These are phyloP conservation scores for Hypomesus transpacificus DNA, from an alignment of 2,113 vertebrate genomes.

Conservation along the genomic window DNA sequence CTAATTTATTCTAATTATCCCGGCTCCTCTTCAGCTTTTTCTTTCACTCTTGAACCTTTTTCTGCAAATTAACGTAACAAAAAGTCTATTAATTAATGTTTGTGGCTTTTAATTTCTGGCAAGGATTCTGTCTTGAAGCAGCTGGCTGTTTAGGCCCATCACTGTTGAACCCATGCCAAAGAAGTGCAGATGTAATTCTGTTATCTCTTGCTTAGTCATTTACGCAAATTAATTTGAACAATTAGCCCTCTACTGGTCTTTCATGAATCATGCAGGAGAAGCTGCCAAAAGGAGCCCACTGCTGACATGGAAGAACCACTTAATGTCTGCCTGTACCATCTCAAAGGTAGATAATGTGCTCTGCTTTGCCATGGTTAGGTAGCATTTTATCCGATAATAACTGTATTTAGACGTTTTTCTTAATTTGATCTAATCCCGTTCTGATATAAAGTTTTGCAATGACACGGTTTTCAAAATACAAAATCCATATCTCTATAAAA, in stretches of 20 bases:
- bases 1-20: constrained; percentile 94
- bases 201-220: constrained; percentile 98
- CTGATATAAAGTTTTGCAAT: constrained; percentile 13
- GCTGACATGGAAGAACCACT: constrained; percentile 81
- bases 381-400: no score
- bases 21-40: constrained; percentile 79
- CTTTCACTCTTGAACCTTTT: constrained; percentile 81
- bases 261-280: constrained; percentile 92
- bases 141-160: constrained; percentile 84
- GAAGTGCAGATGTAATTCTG: constrained; percentile 98
- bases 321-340: constrained; percentile 69
- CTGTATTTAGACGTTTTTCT: neutral
- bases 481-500: constrained; percentile 2
- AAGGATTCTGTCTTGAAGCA: constrained; percentile 88
- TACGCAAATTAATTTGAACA: constrained; percentile 98
- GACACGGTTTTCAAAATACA: constrained; percentile 6
- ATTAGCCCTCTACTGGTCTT: constrained; percentile 95
- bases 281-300: constrained; percentile 78
- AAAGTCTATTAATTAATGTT: constrained; percentile 97
- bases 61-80: constrained; percentile 91
- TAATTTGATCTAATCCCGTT: constrained; percentile 23
- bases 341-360: constrained; percentile 31
- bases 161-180: constrained; percentile 92
- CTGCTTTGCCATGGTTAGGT: no score
- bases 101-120: constrained; percentile 96